Percentiles rank a stretch among this genome's conserved stretches.
Conservation (phyloP, 1,140 invertebrate species). For the Meteorus sp. region DNA sequence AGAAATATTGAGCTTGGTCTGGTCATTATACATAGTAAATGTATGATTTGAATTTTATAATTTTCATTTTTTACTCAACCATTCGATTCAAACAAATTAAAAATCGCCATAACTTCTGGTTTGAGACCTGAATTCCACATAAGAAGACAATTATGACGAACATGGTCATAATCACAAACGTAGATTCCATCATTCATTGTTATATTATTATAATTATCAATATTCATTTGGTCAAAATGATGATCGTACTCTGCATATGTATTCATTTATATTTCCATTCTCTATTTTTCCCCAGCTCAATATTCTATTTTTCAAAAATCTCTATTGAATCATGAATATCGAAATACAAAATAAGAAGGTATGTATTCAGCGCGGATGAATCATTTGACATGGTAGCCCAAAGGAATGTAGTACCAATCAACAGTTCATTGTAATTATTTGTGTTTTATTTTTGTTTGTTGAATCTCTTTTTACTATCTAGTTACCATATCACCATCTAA, state of each 20-base stretch:
- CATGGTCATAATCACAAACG: background rate
- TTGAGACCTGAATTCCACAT: too few relatives aligned
- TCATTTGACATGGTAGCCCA: too few relatives aligned
- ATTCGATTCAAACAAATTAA: background rate
- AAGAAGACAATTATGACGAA: background rate
- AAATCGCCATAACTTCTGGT: too few relatives aligned
- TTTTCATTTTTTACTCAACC: constrained; percentile 33
- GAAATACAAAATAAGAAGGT: constrained; percentile 33
- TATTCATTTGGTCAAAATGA: background rate
- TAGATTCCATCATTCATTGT: background rate
- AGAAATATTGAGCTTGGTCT: constrained; percentile 61
- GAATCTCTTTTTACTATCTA: background rate
- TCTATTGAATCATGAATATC: constrained; percentile 33
- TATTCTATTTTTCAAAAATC: constrained; percentile 1
- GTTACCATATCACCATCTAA: background rate
- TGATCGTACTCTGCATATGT: too few relatives aligned
- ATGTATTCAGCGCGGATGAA: too few relatives aligned
- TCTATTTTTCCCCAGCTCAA: background rate
- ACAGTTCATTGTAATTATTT: background rate
- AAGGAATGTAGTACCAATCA: too few relatives aligned
- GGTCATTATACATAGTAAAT: constrained; percentile 55
- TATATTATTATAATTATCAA: background rate
- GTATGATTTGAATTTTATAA: constrained; percentile 36
- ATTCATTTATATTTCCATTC: background rate
- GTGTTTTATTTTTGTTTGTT: too few relatives aligned